A percentile compares a stretch with the other conserved stretches of the same genome.
phyloP scores from a whole-genome alignment of 2,888 invertebrate species.

The Tetropium fuscum region DNA sequence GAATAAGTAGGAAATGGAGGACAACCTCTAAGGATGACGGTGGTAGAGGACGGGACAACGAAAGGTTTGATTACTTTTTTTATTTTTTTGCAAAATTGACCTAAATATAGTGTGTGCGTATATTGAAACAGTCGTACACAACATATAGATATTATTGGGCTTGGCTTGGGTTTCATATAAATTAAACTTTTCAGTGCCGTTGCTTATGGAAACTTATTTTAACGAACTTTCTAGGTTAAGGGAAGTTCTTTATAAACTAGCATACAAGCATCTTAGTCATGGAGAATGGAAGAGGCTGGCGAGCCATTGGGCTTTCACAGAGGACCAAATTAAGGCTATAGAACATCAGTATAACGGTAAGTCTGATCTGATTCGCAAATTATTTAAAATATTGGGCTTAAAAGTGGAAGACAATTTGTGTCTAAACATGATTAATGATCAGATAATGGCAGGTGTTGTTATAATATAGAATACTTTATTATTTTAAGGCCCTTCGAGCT shows the following conservation, averaged over 20 bases:
- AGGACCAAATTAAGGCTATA: slow-evolving; percentile 76
- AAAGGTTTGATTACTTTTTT: slow-evolving; percentile 42
- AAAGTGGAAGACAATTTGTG: too few species aligned
- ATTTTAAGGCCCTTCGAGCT: slow-evolving; percentile 73
- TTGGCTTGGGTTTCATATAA: too few species aligned
- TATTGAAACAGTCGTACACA: too few species aligned
- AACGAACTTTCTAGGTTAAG: slow-evolving; percentile 60
- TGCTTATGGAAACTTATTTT: too few species aligned
- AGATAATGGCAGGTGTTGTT: too few species aligned
- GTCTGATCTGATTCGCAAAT: not conserved
- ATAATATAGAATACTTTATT: too few species aligned
- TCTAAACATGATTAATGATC: too few species aligned
- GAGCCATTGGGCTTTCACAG: slow-evolving; percentile 75
- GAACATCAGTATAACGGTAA: slow-evolving; percentile 79
- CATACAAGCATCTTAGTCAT: slow-evolving; percentile 72
- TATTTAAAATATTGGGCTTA: too few species aligned
- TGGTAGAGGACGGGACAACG: slow-evolving; percentile 55
- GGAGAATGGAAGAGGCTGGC: slow-evolving; percentile 77
- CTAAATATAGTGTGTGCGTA: too few species aligned
- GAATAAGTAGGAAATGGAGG: slow-evolving; percentile 56
- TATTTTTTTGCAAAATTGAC: too few species aligned
- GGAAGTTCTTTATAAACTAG: slow-evolving; percentile 68
- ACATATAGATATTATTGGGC: too few species aligned
- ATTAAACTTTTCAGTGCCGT: too few species aligned
- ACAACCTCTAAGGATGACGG: slow-evolving; percentile 50